Evolutionary conservation across 1,140 invertebrate genomes (phyloP).

Genomic region (Megalopta genalis): DNA sequence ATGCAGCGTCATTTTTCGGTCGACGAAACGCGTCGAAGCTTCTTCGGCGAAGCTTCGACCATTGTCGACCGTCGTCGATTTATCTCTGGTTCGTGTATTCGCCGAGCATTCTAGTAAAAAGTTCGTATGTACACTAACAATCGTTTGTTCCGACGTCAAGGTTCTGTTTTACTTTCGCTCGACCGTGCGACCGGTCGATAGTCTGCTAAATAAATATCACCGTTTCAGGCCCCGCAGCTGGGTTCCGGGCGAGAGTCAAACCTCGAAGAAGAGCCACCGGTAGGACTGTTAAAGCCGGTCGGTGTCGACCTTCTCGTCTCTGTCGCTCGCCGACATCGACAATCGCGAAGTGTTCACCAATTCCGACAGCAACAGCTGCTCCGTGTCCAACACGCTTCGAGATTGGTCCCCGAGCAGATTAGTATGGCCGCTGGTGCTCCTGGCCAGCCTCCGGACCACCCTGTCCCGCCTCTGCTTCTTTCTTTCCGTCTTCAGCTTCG

Average conservation of each 20-base stretch:
- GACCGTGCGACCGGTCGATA: slow-evolving; percentile 11
- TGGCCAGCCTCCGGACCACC: slow-evolving; percentile 77
- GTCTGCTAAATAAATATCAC: background rate
- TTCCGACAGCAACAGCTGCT: slow-evolving; percentile 66
- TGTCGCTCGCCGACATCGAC: background rate
- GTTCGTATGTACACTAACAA: background rate
- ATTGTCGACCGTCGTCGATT: no score
- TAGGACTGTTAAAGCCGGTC: slow-evolving; percentile 28
- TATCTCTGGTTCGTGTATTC: no score
- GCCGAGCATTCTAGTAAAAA: background rate
- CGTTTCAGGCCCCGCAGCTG: no score
- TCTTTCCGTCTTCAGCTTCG: slow-evolving; percentile 78
- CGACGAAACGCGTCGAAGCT: slow-evolving; percentile 13
- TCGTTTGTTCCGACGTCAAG: background rate
- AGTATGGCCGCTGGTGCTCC: slow-evolving; percentile 73
- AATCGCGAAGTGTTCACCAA: slow-evolving; percentile 62
- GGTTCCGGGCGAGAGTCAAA: background rate
- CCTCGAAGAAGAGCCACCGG: slow-evolving; percentile 18
- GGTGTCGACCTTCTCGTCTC: slow-evolving; percentile 2
- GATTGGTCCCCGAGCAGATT: slow-evolving; percentile 33
- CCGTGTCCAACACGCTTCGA: slow-evolving; percentile 54
- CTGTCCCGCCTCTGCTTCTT: slow-evolving; percentile 78
- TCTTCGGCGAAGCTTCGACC: no score
- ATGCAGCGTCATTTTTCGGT: background rate
- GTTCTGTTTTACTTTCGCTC: background rate